Evolutionary conservation across 2,888 invertebrate species (phyloP).

Genomic region (Myathropa florea): DNA sequence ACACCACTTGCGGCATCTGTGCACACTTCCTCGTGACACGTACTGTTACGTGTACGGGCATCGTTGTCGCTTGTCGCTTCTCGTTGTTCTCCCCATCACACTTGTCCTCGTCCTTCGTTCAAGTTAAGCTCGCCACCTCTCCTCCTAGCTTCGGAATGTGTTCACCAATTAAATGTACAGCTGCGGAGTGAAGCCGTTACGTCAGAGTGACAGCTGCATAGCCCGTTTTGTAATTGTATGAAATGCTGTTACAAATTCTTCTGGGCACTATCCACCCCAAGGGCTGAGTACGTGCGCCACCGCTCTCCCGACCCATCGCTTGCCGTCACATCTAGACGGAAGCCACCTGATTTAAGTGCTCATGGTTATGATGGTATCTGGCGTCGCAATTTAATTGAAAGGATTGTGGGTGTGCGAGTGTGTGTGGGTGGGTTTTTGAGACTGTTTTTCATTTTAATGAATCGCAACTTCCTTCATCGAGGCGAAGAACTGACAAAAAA

Average conservation of each 20-base stretch:
- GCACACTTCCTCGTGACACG: constrained; percentile 52
- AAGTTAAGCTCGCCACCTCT: neutral
- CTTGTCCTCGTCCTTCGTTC: constrained; percentile 31
- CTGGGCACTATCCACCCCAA: constrained; percentile 13
- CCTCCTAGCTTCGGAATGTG: constrained; percentile 25
- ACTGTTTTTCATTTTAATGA: constrained; percentile 51
- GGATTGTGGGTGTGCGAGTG: neutral
- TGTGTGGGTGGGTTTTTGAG: neutral
- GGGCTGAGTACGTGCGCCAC: neutral
- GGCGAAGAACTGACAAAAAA: neutral
- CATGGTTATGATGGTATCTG: constrained; percentile 32
- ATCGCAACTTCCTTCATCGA: constrained; percentile 38
- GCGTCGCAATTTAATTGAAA: constrained; percentile 58
- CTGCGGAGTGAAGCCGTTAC: constrained; percentile 32
- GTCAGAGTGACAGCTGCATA: constrained; percentile 44
- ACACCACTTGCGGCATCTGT: constrained; percentile 56
- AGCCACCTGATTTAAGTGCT: constrained; percentile 34
- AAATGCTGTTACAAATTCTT: constrained; percentile 34
- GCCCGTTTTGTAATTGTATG: constrained; percentile 37
- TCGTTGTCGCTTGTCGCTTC: neutral
- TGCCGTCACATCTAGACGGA: neutral
- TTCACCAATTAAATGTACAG: constrained; percentile 65
- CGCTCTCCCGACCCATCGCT: neutral
- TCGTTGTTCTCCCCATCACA: neutral
- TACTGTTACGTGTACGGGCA: constrained; percentile 15